These are phyloP conservation scores for Hydriomena furcata DNA, from an alignment of 2,888 invertebrate species.

Conservation along the genomic window DNA sequence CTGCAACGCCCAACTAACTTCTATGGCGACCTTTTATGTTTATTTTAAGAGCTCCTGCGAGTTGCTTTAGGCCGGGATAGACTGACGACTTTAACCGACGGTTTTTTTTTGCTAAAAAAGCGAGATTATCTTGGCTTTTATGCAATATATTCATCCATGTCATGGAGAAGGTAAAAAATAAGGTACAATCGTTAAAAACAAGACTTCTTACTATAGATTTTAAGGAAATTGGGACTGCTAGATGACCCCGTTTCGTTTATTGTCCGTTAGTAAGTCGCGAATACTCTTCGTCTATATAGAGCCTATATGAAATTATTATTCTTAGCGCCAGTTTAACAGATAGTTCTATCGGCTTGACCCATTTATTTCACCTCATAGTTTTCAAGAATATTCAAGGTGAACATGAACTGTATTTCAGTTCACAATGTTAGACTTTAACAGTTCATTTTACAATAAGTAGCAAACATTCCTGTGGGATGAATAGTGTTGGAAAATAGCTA, in stretches of 20 bases:
- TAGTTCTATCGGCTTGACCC: constrained; percentile 62
- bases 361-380: constrained; percentile 53
- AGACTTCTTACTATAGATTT: too few relatives aligned
- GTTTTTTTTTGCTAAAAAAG: not conserved
- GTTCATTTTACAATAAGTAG: constrained; percentile 23
- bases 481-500: not conserved
- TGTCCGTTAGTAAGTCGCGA: not conserved
- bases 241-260: too few relatives aligned
- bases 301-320: not conserved
- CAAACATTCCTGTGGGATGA: constrained; percentile 9
- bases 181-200: too few relatives aligned
- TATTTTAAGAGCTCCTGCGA: constrained; percentile 58
- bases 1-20: constrained; percentile 63
- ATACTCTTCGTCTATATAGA: not conserved
- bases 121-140: too few relatives aligned
- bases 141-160: too few relatives aligned
- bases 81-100: constrained; percentile 1
- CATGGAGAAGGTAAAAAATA: too few relatives aligned
- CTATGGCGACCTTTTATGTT: constrained; percentile 71
- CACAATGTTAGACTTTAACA: constrained; percentile 15
- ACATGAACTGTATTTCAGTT: constrained; percentile 26
- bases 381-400: constrained; percentile 39
- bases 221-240: too few relatives aligned
- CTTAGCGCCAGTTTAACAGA: constrained; percentile 50
- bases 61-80: constrained; percentile 10